phyloP scores from a whole-genome alignment of 1,140 invertebrate genomes.

The Aphaenogaster rudis region DNA sequence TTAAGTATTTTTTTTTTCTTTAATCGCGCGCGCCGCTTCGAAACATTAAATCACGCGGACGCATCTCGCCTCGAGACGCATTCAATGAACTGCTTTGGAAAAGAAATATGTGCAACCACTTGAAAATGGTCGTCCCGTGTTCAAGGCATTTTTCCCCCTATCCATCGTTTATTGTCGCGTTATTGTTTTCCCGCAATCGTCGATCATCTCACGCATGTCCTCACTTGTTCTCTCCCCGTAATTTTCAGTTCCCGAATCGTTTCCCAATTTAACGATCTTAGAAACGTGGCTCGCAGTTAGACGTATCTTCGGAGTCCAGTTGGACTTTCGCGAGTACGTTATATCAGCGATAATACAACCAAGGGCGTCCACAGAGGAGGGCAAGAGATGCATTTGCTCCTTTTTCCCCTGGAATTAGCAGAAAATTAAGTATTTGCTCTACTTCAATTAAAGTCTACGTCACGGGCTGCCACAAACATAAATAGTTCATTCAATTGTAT shows the following conservation, averaged over 20 bases:
- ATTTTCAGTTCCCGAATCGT: background rate
- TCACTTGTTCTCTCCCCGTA: constrained; percentile 11
- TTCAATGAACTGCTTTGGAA: background rate
- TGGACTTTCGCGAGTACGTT: constrained; percentile 19
- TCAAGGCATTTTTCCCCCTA: constrained; percentile 46
- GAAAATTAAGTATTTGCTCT: no score
- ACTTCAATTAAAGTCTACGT: no score
- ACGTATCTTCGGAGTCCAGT: background rate
- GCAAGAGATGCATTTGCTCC: no score
- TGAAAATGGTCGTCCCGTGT: constrained; percentile 26
- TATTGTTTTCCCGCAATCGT: constrained; percentile 63
- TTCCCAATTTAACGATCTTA: constrained; percentile 27
- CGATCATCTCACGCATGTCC: background rate
- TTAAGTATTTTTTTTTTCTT: background rate
- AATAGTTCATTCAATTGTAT: no score
- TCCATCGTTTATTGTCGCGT: constrained; percentile 72
- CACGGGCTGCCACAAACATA: no score
- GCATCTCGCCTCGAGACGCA: background rate
- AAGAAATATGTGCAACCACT: background rate
- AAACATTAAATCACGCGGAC: constrained; percentile 24
- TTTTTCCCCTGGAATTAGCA: no score
- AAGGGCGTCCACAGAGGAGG: no score
- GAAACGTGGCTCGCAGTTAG: background rate
- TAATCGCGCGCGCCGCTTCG: constrained; percentile 36
- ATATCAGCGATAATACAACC: background rate